These are phyloP conservation scores for Stomorhina lunata DNA, from an alignment of 2,888 invertebrate genomes.

Conservation along the genomic window DNA sequence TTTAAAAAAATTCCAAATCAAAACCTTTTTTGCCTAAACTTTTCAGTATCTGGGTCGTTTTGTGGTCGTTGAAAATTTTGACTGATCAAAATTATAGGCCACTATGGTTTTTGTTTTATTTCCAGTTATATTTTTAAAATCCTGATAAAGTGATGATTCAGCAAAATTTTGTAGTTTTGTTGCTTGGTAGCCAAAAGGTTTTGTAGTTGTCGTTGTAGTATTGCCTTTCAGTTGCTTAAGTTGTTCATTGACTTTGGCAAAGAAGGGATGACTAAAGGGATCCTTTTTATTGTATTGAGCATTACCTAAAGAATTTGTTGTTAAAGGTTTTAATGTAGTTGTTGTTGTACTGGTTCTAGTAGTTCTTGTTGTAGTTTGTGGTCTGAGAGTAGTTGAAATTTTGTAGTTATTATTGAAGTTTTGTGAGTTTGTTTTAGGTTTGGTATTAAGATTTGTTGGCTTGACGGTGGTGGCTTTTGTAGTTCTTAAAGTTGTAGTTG, in stretches of 20 bases:
- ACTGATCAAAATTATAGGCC: neutral
- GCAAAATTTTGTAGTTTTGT: conserved; percentile 6
- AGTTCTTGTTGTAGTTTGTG: conserved; percentile 34
- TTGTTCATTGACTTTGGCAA: conserved; percentile 58
- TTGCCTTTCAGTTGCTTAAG: conserved; percentile 20
- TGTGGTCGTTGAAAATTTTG: conserved; percentile 37
- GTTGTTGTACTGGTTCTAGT: conserved; percentile 16
- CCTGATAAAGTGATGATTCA: neutral
- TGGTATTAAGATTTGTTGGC: neutral
- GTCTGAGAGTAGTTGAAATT: conserved; percentile 62
- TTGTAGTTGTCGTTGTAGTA: conserved; percentile 22
- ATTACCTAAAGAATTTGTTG: neutral
- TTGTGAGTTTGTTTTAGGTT: neutral
- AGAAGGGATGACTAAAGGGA: conserved; percentile 66
- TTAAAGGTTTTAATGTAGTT: conserved; percentile 54
- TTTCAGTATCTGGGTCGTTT: neutral
- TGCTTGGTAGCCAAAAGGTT: neutral
- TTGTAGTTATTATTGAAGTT: conserved; percentile 43
- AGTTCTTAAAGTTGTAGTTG: neutral
- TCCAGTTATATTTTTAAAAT: conserved; percentile 15
- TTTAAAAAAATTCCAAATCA: too few species aligned
- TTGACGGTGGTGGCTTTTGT: too few species aligned
- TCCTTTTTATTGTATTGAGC: conserved; percentile 22
- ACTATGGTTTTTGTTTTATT: conserved; percentile 11
- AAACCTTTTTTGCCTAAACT: too few species aligned